Evolutionary conservation across 1,140 invertebrate species (phyloP).

Genomic region (Ephestia elutella): DNA sequence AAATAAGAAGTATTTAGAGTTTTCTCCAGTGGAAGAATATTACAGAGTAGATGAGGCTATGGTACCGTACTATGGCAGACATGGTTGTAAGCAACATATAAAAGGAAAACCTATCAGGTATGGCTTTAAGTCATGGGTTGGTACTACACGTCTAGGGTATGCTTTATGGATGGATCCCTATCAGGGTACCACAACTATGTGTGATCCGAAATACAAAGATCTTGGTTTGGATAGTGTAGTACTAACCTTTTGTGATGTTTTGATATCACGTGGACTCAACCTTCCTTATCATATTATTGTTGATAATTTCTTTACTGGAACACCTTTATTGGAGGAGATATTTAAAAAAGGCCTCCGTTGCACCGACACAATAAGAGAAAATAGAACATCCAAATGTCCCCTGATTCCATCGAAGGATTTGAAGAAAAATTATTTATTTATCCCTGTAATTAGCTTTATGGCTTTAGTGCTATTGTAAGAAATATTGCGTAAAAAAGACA

Average conservation of each 20-base stretch:
- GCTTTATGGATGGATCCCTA: conserved; percentile 43
- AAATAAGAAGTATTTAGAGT: conserved; percentile 56
- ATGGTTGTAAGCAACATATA: conserved; percentile 66
- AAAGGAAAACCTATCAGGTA: no score
- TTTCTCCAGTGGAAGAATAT: conserved; percentile 48
- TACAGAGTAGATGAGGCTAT: conserved; percentile 71
- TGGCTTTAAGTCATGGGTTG: conserved; percentile 66
- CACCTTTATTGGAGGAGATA: conserved; percentile 40
- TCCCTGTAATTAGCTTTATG: no score
- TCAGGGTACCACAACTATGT: conserved; percentile 39
- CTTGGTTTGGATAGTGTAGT: conserved; percentile 42
- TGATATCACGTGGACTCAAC: conserved; percentile 35
- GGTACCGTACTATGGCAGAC: conserved; percentile 71
- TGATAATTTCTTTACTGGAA: conserved; percentile 42
- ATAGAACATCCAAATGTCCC: conserved; percentile 41
- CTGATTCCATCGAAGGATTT: conserved; percentile 38
- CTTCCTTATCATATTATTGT: conserved; percentile 37
- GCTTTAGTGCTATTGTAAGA: no score
- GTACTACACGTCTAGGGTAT: conserved; percentile 44
- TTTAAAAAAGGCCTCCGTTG: conserved; percentile 34
- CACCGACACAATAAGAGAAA: conserved; percentile 45
- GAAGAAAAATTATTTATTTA: no score
- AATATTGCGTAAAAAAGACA: no score
- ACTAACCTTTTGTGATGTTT: conserved; percentile 35
- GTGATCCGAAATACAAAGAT: conserved; percentile 39